Base-by-base conservation (phyloP, 2,797 vertebrate species). In the Dromococcyx pavoninus region DNA sequence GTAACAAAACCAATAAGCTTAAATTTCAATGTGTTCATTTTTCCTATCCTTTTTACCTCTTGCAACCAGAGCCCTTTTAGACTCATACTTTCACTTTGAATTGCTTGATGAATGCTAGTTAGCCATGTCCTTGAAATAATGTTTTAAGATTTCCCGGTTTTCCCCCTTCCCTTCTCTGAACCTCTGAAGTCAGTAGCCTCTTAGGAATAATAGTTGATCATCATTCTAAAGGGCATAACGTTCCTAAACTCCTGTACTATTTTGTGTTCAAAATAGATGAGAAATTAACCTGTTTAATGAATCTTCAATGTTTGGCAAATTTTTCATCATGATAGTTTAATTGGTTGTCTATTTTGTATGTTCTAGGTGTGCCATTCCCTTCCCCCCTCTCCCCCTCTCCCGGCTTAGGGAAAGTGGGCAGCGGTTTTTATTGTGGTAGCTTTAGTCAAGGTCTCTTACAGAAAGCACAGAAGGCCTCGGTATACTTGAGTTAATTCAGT, bases 281-380 rank as follows among this genome's bases (percentile, higher is more conserved):
- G 78, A 93, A 95, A 88, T 93, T 82, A 94, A 51, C 75, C 57
- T 65, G 13, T 75, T 83, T 82, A 80, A 93, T 91, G 61, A 93
- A 86, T 94, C 87, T 88, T 89, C 89, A 91, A 84, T 84, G 33
- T 87, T 82, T 94, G 75, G 61, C 79, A 71, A 27, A 94, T n/a
- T 95, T 95, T 94, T 95, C 75, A 60, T 89, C 33, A 44, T n/a
- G 30, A 39, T 90, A 71, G 60, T 86, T 96, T 95, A 93, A 86
- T 92, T 87, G 43, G 53, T 95, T 93, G 37, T 89, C 61, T 95
- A 54, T 54, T 53, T 7, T 43, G 5, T 92, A 53, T 75, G 71
- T 83, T 66, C 39, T 65, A 93, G 70, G 19, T 75, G 41, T 86
- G 83, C 66, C 32, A 60, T 88, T 86, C 50, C 11, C 21, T n/a